Percentiles rank a stretch among this genome's conserved stretches.
phyloP scores from a whole-genome alignment of 2,888 invertebrate genomes.

The Cepaea hortensis region DNA sequence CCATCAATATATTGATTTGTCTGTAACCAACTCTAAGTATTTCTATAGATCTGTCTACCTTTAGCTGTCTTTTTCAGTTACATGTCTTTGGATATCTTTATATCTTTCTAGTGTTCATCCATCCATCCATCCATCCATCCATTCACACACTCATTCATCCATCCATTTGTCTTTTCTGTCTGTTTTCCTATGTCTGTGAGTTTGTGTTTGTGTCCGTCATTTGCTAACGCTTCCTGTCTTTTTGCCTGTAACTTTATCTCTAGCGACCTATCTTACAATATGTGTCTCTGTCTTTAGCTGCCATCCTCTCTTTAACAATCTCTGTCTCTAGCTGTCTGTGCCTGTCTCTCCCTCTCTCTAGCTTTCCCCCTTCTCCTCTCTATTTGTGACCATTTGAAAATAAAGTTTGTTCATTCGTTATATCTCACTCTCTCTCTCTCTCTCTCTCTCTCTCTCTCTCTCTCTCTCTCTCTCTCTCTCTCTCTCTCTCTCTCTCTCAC shows the following conservation, averaged over 20 bases:
- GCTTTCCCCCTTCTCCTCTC: neutral
- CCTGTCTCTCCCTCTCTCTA: neutral
- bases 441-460: neutral
- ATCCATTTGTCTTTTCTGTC: neutral
- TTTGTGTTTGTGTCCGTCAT: neutral
- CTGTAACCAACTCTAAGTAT: too few relatives aligned
- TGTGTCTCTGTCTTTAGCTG: neutral
- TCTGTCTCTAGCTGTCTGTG: slow-evolving; percentile 2
- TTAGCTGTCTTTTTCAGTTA: too few relatives aligned
- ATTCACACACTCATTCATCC: too few relatives aligned
- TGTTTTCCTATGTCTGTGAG: neutral
- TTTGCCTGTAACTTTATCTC: neutral
- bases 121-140: too few relatives aligned
- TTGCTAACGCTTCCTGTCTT: neutral
- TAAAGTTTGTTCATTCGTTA: neutral
- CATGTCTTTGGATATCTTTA: too few relatives aligned
- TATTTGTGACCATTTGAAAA: neutral
- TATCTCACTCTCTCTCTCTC: neutral
- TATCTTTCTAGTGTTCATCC: too few relatives aligned
- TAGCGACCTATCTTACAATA: neutral
- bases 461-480: slow-evolving; percentile 26
- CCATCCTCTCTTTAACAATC: slow-evolving; percentile 4
- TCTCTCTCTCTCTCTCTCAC: neutral
- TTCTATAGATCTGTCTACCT: too few relatives aligned
- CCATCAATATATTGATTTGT: too few relatives aligned